Evolutionary conservation across 2,888 invertebrate species (phyloP), one percentile per base, ranked within the genome.

Genomic region (Synanthedon vespiformis): DNA sequence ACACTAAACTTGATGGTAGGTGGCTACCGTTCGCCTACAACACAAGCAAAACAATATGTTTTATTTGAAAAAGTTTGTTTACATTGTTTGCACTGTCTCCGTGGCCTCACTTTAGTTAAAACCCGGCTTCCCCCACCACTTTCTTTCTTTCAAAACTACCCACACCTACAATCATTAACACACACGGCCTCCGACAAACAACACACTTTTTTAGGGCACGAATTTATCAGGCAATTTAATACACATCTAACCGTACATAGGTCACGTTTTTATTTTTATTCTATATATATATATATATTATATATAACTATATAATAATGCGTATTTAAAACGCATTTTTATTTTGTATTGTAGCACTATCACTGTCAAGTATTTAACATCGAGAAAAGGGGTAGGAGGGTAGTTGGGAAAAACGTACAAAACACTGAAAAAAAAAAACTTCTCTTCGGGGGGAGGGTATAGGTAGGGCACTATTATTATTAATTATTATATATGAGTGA

Each of bases 141-240:
- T 34, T 34, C 8, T n/a, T n/a, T n/a, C 16, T 34, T 10, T 34
- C 10, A 64, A 61, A 65, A 52, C 53, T 51, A 16, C 52, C 55
- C 51, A 49, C 56, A 8, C 53, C 57, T 59, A 57, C 55, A 56
- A 58, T 10, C 54, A 59, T 54, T 54, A 55, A 54, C 56, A 53
- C 59, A 67, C 67, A 65, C 73, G 68, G 22, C 64, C 68, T 63
- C 64, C 60, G 58, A 68, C 72, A 74, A 34, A 79, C 84, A 78
- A 78, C 81, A 79, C 77, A 76, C 72, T 65, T 67, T n/a, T 67
- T 63, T 71, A 79, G 81, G 82, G 80, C 81, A 80, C 80, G 72
- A 74, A 73, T 71, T 67, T 72, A 71, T 78, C 80, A 81, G 82
- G 80, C 81, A 70, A 73, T 68, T 65, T 74, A 65, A 34, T 34